Conservation (phyloP, 2,113 vertebrate genomes). For the Alligator mississippiensis region DNA sequence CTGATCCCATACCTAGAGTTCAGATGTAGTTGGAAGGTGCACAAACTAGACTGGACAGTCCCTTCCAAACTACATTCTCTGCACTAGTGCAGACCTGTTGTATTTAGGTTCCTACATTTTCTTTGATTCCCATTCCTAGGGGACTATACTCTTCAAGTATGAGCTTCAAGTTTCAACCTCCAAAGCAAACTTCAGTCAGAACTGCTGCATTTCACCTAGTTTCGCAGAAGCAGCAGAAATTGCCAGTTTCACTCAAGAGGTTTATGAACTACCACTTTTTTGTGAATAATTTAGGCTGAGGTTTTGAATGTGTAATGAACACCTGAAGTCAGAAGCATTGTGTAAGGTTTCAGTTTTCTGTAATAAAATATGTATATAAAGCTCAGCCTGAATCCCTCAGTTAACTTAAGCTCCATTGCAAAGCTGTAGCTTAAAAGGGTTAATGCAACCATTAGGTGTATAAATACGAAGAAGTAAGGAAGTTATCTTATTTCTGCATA, state of each 20-base stretch:
- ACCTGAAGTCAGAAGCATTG: background rate
- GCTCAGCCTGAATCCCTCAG: background rate
- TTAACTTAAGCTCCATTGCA: too few relatives aligned
- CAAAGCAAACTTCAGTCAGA: background rate
- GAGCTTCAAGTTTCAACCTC: background rate
- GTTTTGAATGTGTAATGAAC: background rate
- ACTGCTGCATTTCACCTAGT: background rate
- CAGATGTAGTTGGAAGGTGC: background rate
- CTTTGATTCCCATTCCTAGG: background rate
- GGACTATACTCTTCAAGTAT: background rate
- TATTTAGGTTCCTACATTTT: background rate
- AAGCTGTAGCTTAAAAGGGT: too few relatives aligned
- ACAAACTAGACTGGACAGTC: background rate
- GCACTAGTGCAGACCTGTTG: background rate
- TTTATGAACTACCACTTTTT: background rate
- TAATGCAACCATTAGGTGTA: too few relatives aligned
- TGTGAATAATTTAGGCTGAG: background rate
- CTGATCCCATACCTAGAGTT: background rate
- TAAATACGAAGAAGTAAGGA: too few relatives aligned
- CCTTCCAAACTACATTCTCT: too few relatives aligned
- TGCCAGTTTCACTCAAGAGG: background rate
- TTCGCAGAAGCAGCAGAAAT: background rate
- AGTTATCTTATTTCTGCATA: background rate
- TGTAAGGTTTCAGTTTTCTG: background rate
- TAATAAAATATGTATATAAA: background rate